Percentiles rank a stretch among this genome's conserved stretches.
Conservation (phyloP, 2,113 vertebrate genomes). For the Orycteropus afer region DNA sequence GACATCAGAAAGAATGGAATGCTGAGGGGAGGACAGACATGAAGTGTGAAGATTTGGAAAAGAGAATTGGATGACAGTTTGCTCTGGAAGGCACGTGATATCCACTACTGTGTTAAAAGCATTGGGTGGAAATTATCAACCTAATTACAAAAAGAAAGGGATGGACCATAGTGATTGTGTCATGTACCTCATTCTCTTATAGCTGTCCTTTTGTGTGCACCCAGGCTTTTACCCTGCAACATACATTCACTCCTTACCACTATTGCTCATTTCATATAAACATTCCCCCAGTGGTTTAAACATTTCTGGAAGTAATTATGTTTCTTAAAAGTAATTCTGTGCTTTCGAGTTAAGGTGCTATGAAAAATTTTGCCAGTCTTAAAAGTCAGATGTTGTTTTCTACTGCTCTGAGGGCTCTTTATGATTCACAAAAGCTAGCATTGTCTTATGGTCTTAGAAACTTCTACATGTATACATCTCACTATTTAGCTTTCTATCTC, state of each 20-base stretch:
- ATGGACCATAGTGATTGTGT: background rate
- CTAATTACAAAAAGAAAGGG: background rate
- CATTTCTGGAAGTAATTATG: constrained; percentile 78
- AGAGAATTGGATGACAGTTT: background rate
- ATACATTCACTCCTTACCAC: constrained; percentile 53
- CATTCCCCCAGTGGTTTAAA: constrained; percentile 68
- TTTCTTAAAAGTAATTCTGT: constrained; percentile 77
- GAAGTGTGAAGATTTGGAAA: background rate
- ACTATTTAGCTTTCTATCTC: background rate
- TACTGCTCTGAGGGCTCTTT: background rate
- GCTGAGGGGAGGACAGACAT: background rate
- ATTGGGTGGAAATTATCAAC: background rate
- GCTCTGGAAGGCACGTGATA: background rate
- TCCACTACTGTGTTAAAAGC: background rate
- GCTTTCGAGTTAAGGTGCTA: constrained; percentile 65
- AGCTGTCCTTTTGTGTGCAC: background rate
- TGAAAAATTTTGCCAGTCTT: constrained; percentile 62
- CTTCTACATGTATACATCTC: background rate
- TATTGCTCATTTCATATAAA: constrained; percentile 70
- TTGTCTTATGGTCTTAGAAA: background rate
- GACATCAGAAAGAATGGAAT: background rate
- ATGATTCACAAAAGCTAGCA: constrained; percentile 50
- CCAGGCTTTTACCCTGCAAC: background rate
- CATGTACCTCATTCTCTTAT: background rate
- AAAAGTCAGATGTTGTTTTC: constrained; percentile 62